These are phyloP conservation scores for Tetragonula clypearis DNA, from an alignment of 1,140 invertebrate genomes.

Conservation along the genomic window DNA sequence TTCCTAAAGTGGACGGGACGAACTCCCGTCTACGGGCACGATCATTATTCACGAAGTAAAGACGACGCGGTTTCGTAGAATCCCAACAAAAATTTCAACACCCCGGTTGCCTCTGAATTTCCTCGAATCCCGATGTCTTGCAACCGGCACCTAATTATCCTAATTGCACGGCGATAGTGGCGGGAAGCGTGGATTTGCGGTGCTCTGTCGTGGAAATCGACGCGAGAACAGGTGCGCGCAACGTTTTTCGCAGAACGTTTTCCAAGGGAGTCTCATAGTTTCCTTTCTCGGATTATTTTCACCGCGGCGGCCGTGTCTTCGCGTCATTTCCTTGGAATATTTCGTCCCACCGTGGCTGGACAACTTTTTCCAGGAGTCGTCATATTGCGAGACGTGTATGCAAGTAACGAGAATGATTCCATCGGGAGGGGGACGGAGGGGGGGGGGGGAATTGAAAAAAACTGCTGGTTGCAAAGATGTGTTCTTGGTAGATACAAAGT, in stretches of 20 bases:
- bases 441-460: background rate
- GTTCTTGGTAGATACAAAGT: background rate
- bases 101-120: background rate
- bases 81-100: background rate
- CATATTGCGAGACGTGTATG: background rate
- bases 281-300: background rate
- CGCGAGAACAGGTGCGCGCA: background rate
- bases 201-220: background rate
- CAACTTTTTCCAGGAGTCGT: background rate
- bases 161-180: background rate
- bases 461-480: too few species aligned
- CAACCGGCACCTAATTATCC: background rate
- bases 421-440: too few species aligned
- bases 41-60: background rate
- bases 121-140: background rate
- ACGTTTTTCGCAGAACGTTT: background rate
- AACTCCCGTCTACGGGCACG: background rate
- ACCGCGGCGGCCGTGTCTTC: too few species aligned
- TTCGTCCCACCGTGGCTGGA: background rate
- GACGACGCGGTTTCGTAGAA: background rate
- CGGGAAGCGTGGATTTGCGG: background rate
- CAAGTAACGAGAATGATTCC: background rate
- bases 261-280: background rate
- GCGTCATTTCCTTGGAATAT: background rate
- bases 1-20: too few species aligned